These are phyloP conservation scores for Cynodonichthys magdalenae DNA, from an alignment of 2,797 vertebrate species.

Conservation along the genomic window DNA sequence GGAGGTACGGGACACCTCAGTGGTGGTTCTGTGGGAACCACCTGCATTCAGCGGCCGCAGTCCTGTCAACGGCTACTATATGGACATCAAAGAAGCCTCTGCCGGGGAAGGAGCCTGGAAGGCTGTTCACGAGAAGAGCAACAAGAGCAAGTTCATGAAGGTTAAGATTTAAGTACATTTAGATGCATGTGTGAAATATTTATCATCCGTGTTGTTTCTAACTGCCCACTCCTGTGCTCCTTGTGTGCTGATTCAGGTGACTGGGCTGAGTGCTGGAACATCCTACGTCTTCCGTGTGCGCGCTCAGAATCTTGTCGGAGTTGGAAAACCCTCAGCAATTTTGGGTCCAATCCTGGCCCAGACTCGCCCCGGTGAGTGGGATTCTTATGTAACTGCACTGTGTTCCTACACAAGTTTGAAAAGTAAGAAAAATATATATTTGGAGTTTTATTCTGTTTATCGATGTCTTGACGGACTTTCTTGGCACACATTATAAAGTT, in stretches of 20 bases:
- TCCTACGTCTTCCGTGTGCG: conserved; percentile 90
- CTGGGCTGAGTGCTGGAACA: conserved; percentile 82
- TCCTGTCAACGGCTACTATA: conserved; percentile 90
- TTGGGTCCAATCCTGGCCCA: conserved; percentile 89
- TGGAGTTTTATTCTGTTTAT: background rate
- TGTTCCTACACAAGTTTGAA: conserved; percentile 31
- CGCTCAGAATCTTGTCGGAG: conserved; percentile 92
- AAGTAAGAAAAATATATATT: conserved; percentile 14
- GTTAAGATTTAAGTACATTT: conserved; percentile 66
- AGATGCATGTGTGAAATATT: background rate
- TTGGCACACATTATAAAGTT: background rate
- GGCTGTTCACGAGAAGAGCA: conserved; percentile 87
- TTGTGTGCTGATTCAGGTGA: conserved; percentile 77
- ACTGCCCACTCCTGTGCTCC: background rate
- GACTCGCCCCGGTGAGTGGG: conserved; percentile 88
- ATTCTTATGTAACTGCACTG: conserved; percentile 33
- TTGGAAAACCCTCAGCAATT: conserved; percentile 86
- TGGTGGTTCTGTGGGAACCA: conserved; percentile 91
- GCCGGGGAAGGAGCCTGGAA: conserved; percentile 86
- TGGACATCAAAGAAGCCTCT: conserved; percentile 88
- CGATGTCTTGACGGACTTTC: background rate
- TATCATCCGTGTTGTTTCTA: conserved; percentile 8
- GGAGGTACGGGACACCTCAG: conserved; percentile 90
- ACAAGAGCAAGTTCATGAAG: conserved; percentile 86
- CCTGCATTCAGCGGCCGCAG: conserved; percentile 89